These are phyloP conservation scores for Xiphorhynchus erythropygius DNA, from an alignment of 2,797 vertebrate species.

Conservation along the genomic window DNA sequence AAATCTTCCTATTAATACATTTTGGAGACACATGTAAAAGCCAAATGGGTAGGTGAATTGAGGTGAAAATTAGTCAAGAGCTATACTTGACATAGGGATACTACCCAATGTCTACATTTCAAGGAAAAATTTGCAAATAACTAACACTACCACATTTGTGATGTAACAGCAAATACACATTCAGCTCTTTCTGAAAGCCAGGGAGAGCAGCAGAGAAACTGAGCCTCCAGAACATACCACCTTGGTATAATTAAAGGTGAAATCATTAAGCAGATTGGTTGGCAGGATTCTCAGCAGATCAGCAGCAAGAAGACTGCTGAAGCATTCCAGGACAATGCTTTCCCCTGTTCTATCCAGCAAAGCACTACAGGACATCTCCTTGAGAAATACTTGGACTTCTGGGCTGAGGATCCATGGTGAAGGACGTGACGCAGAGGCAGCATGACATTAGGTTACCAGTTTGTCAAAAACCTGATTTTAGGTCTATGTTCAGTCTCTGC, in stretches of 20 bases:
- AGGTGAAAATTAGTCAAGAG: not conserved
- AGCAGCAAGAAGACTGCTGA: not conserved
- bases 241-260: not conserved
- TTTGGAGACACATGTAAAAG: not conserved
- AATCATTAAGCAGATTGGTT: not conserved
- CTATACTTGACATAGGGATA: too few relatives aligned
- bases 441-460: not conserved
- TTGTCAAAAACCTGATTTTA: not conserved
- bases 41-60: not conserved
- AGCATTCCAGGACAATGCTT: not conserved
- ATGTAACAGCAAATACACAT: not conserved
- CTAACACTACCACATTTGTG: not conserved
- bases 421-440: accelerated
- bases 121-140: not conserved
- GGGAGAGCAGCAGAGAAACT: not conserved
- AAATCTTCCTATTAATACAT: not conserved
- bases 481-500: not conserved
- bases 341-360: not conserved
- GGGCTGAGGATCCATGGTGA: not conserved
- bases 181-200: not conserved
- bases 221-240: not conserved
- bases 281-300: not conserved
- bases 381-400: not conserved
- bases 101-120: not conserved
- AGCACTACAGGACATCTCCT: not conserved